A percentile compares a stretch with the other conserved stretches of the same genome.
Conservation (phyloP, 37 sponge, comb jelly and placozoan genomes). For the Eunapius fragilis region DNA sequence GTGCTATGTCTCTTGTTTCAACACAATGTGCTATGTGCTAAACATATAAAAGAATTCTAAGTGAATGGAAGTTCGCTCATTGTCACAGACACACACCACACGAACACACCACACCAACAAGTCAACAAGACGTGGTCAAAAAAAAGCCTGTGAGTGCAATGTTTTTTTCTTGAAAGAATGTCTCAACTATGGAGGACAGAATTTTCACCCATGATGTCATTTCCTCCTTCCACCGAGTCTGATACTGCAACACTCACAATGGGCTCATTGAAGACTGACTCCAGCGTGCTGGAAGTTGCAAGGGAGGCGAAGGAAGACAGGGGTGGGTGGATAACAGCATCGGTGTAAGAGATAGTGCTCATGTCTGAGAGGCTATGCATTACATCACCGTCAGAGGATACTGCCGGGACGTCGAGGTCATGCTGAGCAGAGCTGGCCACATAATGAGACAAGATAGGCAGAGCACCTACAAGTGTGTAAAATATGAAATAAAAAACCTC, state of each 20-base stretch:
- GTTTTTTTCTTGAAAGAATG: neutral
- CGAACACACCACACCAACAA: neutral
- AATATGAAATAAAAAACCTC: too few relatives aligned
- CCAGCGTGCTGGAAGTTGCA: conserved; percentile 59
- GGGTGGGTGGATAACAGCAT: conserved; percentile 34
- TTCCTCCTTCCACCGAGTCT: conserved; percentile 18
- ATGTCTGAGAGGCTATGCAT: conserved; percentile 49
- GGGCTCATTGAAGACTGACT: conserved; percentile 78
- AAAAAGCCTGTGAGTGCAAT: neutral
- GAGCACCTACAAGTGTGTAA: neutral
- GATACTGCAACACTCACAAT: conserved; percentile 53
- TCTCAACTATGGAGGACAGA: conserved; percentile 24
- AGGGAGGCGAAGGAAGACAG: conserved; percentile 65
- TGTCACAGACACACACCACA: neutral
- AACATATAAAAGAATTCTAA: conserved; percentile 3
- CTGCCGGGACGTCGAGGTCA: conserved; percentile 23
- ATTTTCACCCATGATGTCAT: conserved; percentile 12
- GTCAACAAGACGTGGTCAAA: neutral
- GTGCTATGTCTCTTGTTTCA: neutral
- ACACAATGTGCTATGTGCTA: neutral
- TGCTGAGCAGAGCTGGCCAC: neutral
- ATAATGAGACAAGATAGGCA: conserved; percentile 33
- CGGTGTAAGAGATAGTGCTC: conserved; percentile 50
- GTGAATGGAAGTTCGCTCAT: neutral
- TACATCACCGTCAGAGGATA: conserved; percentile 6